phyloP scores from a whole-genome alignment of 2,797 vertebrate genomes.

The Cuniculus paca region DNA sequence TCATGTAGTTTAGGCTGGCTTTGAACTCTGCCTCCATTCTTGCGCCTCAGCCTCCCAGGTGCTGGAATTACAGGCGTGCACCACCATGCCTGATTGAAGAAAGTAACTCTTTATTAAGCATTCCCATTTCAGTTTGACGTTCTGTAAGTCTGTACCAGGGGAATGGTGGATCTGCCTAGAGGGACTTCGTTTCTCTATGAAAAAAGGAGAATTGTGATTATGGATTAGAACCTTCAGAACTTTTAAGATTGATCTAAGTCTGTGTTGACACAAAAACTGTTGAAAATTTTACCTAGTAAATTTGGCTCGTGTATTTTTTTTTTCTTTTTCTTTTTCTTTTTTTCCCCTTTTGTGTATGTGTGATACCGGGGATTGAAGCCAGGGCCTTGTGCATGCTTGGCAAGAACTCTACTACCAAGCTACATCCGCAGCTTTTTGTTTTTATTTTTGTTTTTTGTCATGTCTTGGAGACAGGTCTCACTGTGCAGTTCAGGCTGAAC shows the following conservation, averaged over 20 bases:
- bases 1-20: not conserved
- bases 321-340: not conserved
- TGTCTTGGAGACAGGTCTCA: not conserved
- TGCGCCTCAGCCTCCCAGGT: not conserved
- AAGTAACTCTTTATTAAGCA: not conserved
- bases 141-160: not conserved
- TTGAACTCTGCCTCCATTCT: not conserved
- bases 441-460: too few relatives aligned
- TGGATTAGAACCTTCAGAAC: not conserved
- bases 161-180: not conserved
- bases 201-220: conserved; percentile 9
- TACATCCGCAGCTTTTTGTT: not conserved
- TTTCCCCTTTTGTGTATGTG: not conserved
- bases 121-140: not conserved
- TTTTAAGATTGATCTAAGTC: not conserved
- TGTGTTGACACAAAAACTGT: not conserved
- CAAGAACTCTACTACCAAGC: not conserved
- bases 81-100: not conserved
- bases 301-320: not conserved
- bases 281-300: not conserved
- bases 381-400: not conserved
- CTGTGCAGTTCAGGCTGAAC: not conserved
- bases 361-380: not conserved
- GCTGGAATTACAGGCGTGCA: not conserved
- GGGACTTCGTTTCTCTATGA: conserved; percentile 1